Evolutionary conservation across 2,888 invertebrate species (phyloP).

Genomic region (Rhyacophila evoluta): DNA sequence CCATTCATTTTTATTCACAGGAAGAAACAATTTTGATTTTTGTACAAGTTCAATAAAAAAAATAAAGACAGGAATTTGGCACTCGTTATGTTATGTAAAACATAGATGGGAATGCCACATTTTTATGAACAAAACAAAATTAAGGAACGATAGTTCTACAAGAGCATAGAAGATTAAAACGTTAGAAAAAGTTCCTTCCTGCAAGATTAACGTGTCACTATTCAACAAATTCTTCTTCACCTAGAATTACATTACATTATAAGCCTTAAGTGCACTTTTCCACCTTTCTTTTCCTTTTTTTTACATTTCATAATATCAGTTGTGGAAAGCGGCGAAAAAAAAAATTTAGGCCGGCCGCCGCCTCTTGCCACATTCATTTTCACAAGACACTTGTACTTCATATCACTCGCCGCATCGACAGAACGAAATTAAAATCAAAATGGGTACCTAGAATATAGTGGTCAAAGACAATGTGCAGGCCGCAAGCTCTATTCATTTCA

Average conservation of each 20-base stretch:
- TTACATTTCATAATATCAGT: neutral
- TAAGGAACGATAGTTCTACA: too few relatives aligned
- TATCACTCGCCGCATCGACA: neutral
- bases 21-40: conserved; percentile 48
- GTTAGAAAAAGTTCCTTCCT: conserved; percentile 40
- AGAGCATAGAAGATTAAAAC: neutral
- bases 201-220: conserved; percentile 37
- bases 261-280: conserved; percentile 55
- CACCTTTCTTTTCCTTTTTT: conserved; percentile 25
- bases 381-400: neutral
- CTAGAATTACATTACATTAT: conserved; percentile 42
- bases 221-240: conserved; percentile 33
- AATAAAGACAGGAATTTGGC: conserved; percentile 31
- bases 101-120: neutral
- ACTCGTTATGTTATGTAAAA: neutral
- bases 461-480: too few relatives aligned
- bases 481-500: too few relatives aligned
- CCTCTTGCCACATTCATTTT: conserved; percentile 33
- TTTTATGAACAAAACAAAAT: conserved; percentile 26
- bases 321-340: conserved; percentile 20
- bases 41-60: neutral
- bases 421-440: neutral
- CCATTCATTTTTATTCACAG: conserved; percentile 51
- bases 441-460: too few relatives aligned
- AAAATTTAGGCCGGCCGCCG: conserved; percentile 27